These are phyloP conservation scores for Melinaea marsaeus DNA, from an alignment of 2,888 invertebrate genomes.

Conservation along the genomic window DNA sequence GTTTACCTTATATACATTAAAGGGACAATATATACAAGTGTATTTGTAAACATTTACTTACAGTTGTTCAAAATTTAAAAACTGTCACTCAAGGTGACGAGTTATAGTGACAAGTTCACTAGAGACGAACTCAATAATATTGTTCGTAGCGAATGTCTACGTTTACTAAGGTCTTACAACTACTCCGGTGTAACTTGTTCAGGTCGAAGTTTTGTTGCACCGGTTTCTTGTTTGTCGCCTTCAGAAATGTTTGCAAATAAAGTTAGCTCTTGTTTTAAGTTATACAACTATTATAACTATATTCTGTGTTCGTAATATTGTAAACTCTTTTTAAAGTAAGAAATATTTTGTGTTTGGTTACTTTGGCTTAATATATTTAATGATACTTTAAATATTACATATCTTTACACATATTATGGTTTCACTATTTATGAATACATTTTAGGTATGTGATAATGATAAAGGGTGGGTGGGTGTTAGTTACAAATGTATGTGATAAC, in stretches of 20 bases:
- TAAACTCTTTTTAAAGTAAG: background rate
- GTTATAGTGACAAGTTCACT: background rate
- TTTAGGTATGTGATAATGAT: no score
- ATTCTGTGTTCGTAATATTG: no score
- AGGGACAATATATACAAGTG: no score
- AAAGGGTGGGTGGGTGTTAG: no score
- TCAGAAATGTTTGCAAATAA: conserved; percentile 20
- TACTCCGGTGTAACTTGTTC: conserved; percentile 6
- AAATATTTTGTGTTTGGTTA: background rate
- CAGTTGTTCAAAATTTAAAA: background rate
- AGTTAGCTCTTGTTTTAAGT: background rate
- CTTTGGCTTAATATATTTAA: background rate
- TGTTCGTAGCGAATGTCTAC: conserved; percentile 2
- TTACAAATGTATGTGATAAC: no score
- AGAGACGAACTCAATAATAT: background rate
- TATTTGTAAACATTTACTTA: background rate
- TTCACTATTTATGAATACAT: no score
- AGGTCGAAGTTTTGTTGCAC: conserved; percentile 14
- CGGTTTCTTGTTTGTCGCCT: conserved; percentile 18
- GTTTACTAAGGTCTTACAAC: conserved; percentile 4
- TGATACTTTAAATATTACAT: no score
- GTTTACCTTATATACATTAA: no score
- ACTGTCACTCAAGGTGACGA: background rate
- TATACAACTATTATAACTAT: background rate
- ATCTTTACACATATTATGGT: no score